Conservation (phyloP, 1,140 invertebrate species). For the Archivesica marissinica region DNA sequence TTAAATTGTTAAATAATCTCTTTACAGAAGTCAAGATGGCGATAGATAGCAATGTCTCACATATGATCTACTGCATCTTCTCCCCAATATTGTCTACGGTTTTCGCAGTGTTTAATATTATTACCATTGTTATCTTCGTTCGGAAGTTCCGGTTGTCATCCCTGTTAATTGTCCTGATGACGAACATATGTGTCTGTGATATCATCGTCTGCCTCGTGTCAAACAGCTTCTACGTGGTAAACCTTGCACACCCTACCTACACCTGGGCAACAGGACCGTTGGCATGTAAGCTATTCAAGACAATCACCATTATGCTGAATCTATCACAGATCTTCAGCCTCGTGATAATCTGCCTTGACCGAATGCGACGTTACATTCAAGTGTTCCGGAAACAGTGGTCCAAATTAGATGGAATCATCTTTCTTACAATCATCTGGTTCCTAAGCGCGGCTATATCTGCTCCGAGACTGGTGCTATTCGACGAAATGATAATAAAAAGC, state of each 20-base stretch:
- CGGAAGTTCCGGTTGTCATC: neutral
- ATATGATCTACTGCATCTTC: neutral
- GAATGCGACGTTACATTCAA: neutral
- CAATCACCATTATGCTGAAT: conserved; percentile 10
- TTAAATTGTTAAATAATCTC: no score
- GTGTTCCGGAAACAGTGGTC: neutral
- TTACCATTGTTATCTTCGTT: neutral
- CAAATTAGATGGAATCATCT: neutral
- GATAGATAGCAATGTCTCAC: neutral
- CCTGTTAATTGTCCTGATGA: conserved; percentile 10
- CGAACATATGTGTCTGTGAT: conserved; percentile 35
- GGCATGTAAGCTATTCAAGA: conserved; percentile 27
- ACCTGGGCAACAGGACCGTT: neutral
- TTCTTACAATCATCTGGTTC: neutral
- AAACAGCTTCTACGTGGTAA: conserved; percentile 18
- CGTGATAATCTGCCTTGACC: neutral
- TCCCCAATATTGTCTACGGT: conserved; percentile 9
- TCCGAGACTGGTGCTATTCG: conserved; percentile 3
- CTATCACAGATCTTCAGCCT: conserved; percentile 1
- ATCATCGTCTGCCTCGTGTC: conserved; percentile 15
- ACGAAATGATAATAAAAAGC: neutral
- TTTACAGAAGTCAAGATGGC: neutral
- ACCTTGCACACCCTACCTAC: neutral
- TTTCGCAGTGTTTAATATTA: neutral
- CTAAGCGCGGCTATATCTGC: neutral